phyloP scores from a whole-genome alignment of 1,140 invertebrate species.

The Drosophila sulfurigaster region DNA sequence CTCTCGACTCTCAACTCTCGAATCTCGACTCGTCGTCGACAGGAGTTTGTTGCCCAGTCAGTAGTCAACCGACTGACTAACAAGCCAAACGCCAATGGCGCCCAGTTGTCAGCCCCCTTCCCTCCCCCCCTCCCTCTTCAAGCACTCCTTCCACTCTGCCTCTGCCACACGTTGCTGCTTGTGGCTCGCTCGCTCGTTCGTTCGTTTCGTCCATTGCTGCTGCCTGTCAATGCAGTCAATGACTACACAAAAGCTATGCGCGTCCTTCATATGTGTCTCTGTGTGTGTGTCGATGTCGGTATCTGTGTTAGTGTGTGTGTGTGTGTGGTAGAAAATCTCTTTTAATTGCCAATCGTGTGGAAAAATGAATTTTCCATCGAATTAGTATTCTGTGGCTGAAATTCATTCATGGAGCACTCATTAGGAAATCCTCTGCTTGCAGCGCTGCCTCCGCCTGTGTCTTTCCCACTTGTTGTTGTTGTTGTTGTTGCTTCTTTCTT shows the following conservation, averaged over 20 bases:
- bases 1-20: constrained; percentile 22
- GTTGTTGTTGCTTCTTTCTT: constrained; percentile 25
- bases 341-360: constrained; percentile 85
- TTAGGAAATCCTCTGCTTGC: constrained; percentile 80
- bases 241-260: constrained; percentile 76
- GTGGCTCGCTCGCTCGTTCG: constrained; percentile 13
- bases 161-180: neutral
- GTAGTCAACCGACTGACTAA: constrained; percentile 46
- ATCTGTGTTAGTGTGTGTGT: constrained; percentile 27
- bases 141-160: neutral
- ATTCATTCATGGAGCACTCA: constrained; percentile 84
- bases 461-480: constrained; percentile 22
- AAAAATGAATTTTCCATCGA: constrained; percentile 85
- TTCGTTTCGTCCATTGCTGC: constrained; percentile 38
- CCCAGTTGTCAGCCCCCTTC: neutral
- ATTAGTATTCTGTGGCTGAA: constrained; percentile 85
- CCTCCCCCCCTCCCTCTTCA: neutral
- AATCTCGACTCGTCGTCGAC: neutral
- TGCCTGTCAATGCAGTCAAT: constrained; percentile 79
- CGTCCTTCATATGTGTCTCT: constrained; percentile 48
- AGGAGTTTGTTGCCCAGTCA: constrained; percentile 21
- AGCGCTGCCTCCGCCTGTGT: constrained; percentile 31
- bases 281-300: constrained; percentile 36
- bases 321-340: constrained; percentile 78
- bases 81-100: constrained; percentile 43